phyloP scores from a whole-genome alignment of 2,888 invertebrate genomes.

The Achlya flavicornis region DNA sequence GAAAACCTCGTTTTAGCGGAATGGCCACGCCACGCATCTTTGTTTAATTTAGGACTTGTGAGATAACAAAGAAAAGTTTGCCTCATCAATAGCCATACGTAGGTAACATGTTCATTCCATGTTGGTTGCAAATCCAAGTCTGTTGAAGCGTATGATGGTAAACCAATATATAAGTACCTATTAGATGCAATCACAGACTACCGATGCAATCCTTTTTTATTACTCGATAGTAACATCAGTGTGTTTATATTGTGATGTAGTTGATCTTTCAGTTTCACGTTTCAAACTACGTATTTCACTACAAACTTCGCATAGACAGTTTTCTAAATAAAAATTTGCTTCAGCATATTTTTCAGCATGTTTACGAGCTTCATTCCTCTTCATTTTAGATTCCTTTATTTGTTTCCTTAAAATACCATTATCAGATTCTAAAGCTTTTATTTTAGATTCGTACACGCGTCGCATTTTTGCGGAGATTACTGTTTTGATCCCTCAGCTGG shows the following conservation, averaged over 20 bases:
- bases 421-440: slow-evolving; percentile 48
- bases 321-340: slow-evolving; percentile 61
- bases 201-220: no score
- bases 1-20: no score
- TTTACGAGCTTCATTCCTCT: slow-evolving; percentile 57
- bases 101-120: no score
- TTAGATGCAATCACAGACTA: no score
- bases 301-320: slow-evolving; percentile 47
- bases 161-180: no score
- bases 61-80: no score
- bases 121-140: no score
- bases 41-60: no score
- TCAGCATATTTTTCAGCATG: slow-evolving; percentile 59
- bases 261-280: slow-evolving; percentile 28
- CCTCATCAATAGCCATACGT: no score
- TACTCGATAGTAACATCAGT: no score
- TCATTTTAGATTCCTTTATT: slow-evolving; percentile 49
- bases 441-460: slow-evolving; percentile 27
- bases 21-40: no score
- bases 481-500: slow-evolving; percentile 38
- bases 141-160: no score
- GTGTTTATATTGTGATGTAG: neutral
- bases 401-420: slow-evolving; percentile 52
- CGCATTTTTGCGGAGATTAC: slow-evolving; percentile 30
- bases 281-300: slow-evolving; percentile 48